Conservation (phyloP, 2,113 vertebrate species). For the Falco punctatus region DNA sequence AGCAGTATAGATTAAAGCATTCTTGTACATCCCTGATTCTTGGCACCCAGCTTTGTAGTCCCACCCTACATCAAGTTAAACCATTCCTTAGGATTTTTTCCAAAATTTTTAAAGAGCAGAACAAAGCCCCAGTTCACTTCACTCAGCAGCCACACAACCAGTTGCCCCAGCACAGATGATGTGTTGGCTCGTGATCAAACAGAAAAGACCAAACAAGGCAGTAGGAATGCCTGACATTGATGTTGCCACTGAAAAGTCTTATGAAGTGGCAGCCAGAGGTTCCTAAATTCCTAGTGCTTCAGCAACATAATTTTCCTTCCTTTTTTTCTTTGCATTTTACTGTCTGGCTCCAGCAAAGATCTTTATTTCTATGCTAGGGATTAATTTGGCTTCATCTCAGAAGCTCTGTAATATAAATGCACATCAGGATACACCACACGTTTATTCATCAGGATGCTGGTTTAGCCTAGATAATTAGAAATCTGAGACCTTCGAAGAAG, state of each 20-base stretch:
- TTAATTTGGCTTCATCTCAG: not conserved
- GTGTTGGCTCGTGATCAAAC: not conserved
- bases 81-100: not conserved
- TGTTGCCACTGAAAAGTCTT: not conserved
- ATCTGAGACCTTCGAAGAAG: not conserved
- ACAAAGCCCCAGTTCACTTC: not conserved
- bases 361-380: conserved; percentile 23
- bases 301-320: not conserved
- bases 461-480: conserved; percentile 20
- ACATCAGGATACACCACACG: not conserved
- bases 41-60: not conserved
- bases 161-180: not conserved
- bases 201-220: not conserved
- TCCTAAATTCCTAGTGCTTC: not conserved
- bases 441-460: not conserved
- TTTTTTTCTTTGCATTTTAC: not conserved
- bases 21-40: rapidly evolving
- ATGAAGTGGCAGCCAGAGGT: not conserved
- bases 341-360: conserved; percentile 24
- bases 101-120: not conserved
- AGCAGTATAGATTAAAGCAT: rapidly evolving
- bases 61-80: not conserved
- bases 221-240: not conserved
- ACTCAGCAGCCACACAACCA: not conserved
- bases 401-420: not conserved